Base-by-base conservation (phyloP, 2,888 invertebrate genomes). In the Agriopis marginaria region DNA sequence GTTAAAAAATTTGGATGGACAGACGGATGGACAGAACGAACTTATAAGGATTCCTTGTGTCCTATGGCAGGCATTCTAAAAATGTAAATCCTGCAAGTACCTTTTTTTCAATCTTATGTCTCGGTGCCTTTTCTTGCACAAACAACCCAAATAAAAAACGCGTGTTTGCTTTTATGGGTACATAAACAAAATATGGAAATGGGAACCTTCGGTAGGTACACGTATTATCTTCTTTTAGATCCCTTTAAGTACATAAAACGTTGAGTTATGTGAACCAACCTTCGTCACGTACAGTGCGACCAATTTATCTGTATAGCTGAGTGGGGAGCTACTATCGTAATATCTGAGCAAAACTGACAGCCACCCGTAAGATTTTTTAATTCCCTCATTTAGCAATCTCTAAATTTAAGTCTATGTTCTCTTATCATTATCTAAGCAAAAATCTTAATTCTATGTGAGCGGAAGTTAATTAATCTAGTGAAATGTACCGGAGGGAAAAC, bases 131-230 rank as follows among this genome's bases (percentile, higher is more conserved):
- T 53, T 53, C 40, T 55, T 55, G n/a, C 14, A 40, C n/a, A n/a
- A 54, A 40, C 39, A n/a, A 51, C 6, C 3, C 11, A 55, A 55
- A 32, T 40, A n/a, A 40, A 55, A 55, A 55, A 55, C 39, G 40
- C 40, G 2, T 40, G 40, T 55, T n/a, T 55, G 10, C 54, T 40
- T 55, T 55, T 51, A 55, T 55, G 40, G n/a, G 32, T 8, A 51
- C 51, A 62, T 61, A 63, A 65, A 63, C 50, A 42, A 59, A 63
- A 32, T 17, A 45, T 17, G 58, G 17, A 10, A 47, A 58, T 59
- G 56, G 40, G 49, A 60, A 47, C 56, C 40, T 49, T 50, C 32
- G 12, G 53, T 32, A 32, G 12, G 53, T 32, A 32, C 53, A 32
- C 12, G 23, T 51, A 53, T 67, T 64, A 66, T 50, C 39, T 23